Percentiles rank a stretch among this genome's conserved stretches.
phyloP scores from a whole-genome alignment of 2,888 invertebrate genomes.

The Caradrina kadenii region DNA sequence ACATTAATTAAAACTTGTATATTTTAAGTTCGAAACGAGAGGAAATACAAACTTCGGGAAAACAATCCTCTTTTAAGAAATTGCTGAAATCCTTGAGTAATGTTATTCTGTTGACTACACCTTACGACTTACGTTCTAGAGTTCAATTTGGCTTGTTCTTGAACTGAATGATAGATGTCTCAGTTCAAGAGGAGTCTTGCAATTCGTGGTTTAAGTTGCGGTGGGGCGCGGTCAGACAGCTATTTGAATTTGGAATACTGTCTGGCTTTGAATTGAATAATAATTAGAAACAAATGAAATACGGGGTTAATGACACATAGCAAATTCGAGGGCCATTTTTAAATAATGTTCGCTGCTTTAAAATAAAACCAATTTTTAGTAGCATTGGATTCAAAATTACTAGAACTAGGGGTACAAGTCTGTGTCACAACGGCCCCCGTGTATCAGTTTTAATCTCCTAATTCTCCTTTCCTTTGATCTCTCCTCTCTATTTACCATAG shows the following conservation, averaged over 20 bases:
- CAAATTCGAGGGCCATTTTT: no score
- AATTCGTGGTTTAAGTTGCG: slow-evolving; percentile 27
- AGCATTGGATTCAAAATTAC: no score
- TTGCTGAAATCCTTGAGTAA: slow-evolving; percentile 18
- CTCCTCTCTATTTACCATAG: no score
- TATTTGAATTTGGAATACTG: slow-evolving; percentile 21
- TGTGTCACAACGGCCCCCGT: no score
- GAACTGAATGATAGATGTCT: neutral
- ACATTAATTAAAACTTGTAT: slow-evolving; percentile 61
- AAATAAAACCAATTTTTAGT: no score
- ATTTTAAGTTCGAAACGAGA: slow-evolving; percentile 53
- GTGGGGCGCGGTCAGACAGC: slow-evolving; percentile 5
- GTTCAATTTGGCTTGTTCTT: slow-evolving; percentile 7
- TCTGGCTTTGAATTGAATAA: neutral
- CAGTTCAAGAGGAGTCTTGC: slow-evolving; percentile 14
- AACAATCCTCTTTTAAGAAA: slow-evolving; percentile 56
- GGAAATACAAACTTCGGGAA: slow-evolving; percentile 40
- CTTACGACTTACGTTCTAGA: neutral
- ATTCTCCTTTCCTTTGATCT: no score
- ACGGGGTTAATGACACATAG: no score
- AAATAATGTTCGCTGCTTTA: no score
- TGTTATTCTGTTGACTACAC: neutral
- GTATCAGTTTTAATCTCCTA: no score
- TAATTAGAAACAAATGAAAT: neutral
- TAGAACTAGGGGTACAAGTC: no score